Base-by-base conservation (phyloP, 2,888 invertebrate genomes). In the Cylindroiulus punctatus region DNA sequence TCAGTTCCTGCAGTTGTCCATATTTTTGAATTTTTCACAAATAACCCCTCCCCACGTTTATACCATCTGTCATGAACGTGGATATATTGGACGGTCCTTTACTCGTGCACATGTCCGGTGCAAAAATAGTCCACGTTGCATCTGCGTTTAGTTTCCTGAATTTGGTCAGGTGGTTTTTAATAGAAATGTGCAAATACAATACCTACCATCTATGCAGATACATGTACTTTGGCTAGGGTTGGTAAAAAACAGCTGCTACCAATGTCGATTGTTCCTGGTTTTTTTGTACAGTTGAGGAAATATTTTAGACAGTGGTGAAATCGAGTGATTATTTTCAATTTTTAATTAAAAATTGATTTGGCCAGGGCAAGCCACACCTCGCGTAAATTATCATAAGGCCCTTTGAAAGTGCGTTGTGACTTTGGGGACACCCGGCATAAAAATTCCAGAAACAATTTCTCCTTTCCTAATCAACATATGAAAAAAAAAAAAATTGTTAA, bases 31-130 rank as follows among this genome's bases (percentile, higher is more conserved):
- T 65, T 26, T 65, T 65, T 65, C 65, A 22, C 22, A 26, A 65
- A 65, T 65, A 26, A 65, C 65, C 65, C 26, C 65, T 26, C 65
- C 26, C 65, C 8, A 65, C 26, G 26, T 26, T 65, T 22, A 22
- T 26, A 26, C 65, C 65, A 65, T 65, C 65, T 65, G 65, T 26
- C 52, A 4, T 26, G 26, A 10, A n/a, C 44, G 44, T 14, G 14
- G 4, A 14, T 12, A 40, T 44, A 44, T 44, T 8, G 65, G 52
- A 52, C 52, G 0, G 65, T 19, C 22, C 65, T 65, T 65, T 26
- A 65, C 65, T 65, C 26, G 65, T 65, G n/a, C n/a, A n/a, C n/a
- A n/a, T n/a, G 65, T 65, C 65, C 65, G n/a, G 65, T 65, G 26
- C 26, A 65, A 26, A 65, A 26, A 65, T 65, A 65, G 65, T 65